Conservation (phyloP, 2,888 invertebrate species). For the Drosophila diplacantha region DNA sequence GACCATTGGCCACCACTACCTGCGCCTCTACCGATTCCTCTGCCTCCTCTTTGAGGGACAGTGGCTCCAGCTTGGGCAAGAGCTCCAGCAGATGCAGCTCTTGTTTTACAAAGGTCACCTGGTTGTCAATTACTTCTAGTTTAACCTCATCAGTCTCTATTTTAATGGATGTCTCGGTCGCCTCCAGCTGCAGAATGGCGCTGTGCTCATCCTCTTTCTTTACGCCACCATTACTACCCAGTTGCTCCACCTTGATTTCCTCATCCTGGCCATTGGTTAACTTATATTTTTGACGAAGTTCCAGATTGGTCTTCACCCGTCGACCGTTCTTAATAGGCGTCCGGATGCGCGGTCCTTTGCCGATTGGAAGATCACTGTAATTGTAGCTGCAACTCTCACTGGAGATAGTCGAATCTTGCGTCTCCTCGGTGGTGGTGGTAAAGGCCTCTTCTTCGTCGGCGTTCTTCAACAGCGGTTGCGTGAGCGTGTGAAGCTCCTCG, state of each 20-base stretch:
- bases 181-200: constrained; percentile 10
- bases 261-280: constrained; percentile 21
- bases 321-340: constrained; percentile 71
- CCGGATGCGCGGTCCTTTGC: constrained; percentile 72
- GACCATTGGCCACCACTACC: constrained; percentile 4
- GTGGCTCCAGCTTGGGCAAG: constrained; percentile 45
- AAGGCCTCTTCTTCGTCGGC: constrained; percentile 66
- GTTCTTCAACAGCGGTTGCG: constrained; percentile 82
- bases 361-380: constrained; percentile 63
- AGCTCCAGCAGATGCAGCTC: constrained; percentile 33
- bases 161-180: constrained; percentile 35
- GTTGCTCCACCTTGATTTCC: constrained; percentile 27
- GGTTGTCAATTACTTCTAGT: constrained; percentile 18
- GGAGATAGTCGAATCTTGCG: constrained; percentile 72
- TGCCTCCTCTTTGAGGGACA: constrained; percentile 49
- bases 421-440: constrained; percentile 73
- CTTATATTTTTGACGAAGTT: constrained; percentile 60
- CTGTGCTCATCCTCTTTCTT: constrained; percentile 9
- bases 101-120: constrained; percentile 43
- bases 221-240: constrained; percentile 9
- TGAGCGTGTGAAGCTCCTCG: constrained; percentile 87
- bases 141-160: constrained; percentile 52
- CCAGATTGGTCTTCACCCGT: constrained; percentile 71
- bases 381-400: constrained; percentile 59
- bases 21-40: constrained; percentile 34